A percentile compares a stretch with the other conserved stretches of the same genome.
phyloP scores from a whole-genome alignment of 2,888 invertebrate genomes.

The Amblyjoppa proteus region DNA sequence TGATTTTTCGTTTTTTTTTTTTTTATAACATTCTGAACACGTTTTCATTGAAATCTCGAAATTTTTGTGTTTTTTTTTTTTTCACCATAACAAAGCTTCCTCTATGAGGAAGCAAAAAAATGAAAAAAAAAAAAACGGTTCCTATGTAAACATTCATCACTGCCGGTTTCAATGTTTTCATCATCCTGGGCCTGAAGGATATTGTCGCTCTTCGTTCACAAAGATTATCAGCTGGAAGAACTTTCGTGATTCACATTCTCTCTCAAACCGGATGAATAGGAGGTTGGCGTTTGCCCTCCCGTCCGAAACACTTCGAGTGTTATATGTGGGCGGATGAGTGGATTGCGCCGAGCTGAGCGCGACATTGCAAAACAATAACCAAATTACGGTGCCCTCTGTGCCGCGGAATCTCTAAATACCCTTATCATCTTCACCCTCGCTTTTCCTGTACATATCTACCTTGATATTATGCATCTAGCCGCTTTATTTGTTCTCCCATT shows the following conservation, averaged over 20 bases:
- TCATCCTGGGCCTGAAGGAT: not conserved
- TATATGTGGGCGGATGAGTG: constrained; percentile 46
- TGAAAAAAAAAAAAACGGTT: not conserved
- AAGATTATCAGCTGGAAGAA: not conserved
- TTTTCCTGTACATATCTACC: constrained; percentile 23
- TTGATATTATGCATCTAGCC: constrained; percentile 13
- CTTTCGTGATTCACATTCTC: constrained; percentile 29
- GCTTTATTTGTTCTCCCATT: constrained; percentile 36
- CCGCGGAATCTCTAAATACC: constrained; percentile 30
- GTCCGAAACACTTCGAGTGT: constrained; percentile 15
- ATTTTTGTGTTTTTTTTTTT: too few relatives aligned
- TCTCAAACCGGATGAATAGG: constrained; percentile 13
- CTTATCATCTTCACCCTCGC: constrained; percentile 4
- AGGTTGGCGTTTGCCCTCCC: constrained; percentile 32
- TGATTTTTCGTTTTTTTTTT: too few relatives aligned
- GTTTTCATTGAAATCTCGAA: too few relatives aligned
- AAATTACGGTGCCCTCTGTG: constrained; percentile 62
- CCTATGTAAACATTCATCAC: not conserved
- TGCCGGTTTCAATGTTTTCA: too few relatives aligned
- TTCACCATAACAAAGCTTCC: too few relatives aligned
- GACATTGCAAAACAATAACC: constrained; percentile 69
- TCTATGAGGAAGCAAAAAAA: too few relatives aligned
- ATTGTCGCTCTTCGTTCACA: not conserved
- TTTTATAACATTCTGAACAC: too few relatives aligned
- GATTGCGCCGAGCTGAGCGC: constrained; percentile 62